A percentile compares a stretch with the other conserved stretches of the same genome.
phyloP scores from a whole-genome alignment of 2,888 invertebrate species.

The Limnephilus marmoratus region DNA sequence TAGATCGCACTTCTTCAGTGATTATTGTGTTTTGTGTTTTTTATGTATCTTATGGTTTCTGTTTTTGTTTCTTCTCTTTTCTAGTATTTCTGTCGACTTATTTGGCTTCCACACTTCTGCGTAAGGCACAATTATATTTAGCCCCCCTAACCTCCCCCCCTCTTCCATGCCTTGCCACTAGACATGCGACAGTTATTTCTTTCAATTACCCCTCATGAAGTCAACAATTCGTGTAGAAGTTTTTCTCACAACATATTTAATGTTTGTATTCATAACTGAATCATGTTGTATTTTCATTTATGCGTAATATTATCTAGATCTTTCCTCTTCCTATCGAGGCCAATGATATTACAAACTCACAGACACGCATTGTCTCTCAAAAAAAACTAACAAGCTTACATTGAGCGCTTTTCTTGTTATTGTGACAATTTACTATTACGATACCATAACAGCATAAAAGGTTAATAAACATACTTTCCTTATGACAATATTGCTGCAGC shows the following conservation, averaged over 20 bases:
- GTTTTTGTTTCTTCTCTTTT: slow-evolving; percentile 72
- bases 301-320: no score
- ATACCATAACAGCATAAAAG: no score
- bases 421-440: no score
- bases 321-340: no score
- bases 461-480: no score
- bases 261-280: neutral
- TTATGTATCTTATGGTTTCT: slow-evolving; percentile 47
- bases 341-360: no score
- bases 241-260: neutral
- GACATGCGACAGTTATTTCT: neutral
- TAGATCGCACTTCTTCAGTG: neutral
- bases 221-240: neutral
- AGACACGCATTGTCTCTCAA: no score
- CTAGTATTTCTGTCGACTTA: slow-evolving; percentile 77
- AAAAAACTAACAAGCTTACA: no score
- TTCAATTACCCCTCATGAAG: neutral
- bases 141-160: slow-evolving; percentile 61
- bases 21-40: neutral
- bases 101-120: slow-evolving; percentile 78
- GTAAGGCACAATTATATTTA: slow-evolving; percentile 70
- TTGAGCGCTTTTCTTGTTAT: no score
- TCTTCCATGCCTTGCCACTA: neutral
- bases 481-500: no score
- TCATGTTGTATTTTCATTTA: neutral